Conservation (phyloP, 2,888 invertebrate genomes). For the Lasius fuliginosus region DNA sequence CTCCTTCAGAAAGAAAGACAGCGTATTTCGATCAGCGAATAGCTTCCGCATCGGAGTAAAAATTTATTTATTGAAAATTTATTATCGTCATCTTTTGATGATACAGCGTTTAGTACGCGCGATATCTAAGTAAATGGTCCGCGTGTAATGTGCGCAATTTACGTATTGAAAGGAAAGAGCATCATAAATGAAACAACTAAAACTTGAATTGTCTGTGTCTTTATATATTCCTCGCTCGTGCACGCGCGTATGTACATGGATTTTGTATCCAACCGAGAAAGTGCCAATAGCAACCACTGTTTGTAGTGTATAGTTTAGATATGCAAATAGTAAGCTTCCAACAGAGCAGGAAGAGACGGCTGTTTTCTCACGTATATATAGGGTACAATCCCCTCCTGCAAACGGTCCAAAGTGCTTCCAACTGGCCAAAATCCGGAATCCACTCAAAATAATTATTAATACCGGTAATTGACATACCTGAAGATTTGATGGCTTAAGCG, state of each 20-base stretch:
- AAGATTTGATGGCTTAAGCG: not conserved
- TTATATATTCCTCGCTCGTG: slow-evolving; percentile 45
- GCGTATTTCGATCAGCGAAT: slow-evolving; percentile 27
- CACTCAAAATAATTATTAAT: slow-evolving; percentile 63
- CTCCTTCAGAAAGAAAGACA: not conserved
- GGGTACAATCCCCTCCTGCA: not conserved
- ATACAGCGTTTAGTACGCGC: slow-evolving; percentile 65
- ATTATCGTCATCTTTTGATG: slow-evolving; percentile 17
- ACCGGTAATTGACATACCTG: not conserved
- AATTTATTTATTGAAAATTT: slow-evolving; percentile 18
- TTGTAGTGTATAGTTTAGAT: slow-evolving; percentile 71
- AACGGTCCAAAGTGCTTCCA: slow-evolving; percentile 43
- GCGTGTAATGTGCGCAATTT: slow-evolving; percentile 67
- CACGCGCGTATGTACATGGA: slow-evolving; percentile 46
- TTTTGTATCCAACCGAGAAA: slow-evolving; percentile 63
- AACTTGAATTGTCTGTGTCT: slow-evolving; percentile 59
- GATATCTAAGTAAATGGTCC: slow-evolving; percentile 66
- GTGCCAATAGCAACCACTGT: slow-evolving; percentile 62
- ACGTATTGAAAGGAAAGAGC: slow-evolving; percentile 30
- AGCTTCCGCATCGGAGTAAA: slow-evolving; percentile 7
- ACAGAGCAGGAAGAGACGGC: slow-evolving; percentile 60
- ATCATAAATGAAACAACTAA: not conserved
- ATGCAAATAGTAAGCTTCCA: slow-evolving; percentile 74
- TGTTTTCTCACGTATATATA: slow-evolving; percentile 55
- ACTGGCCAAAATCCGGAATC: slow-evolving; percentile 42